A percentile compares a stretch with the other conserved stretches of the same genome.
Evolutionary conservation across 2,888 invertebrate species (phyloP).

Genomic region (Pomacea canaliculata): DNA sequence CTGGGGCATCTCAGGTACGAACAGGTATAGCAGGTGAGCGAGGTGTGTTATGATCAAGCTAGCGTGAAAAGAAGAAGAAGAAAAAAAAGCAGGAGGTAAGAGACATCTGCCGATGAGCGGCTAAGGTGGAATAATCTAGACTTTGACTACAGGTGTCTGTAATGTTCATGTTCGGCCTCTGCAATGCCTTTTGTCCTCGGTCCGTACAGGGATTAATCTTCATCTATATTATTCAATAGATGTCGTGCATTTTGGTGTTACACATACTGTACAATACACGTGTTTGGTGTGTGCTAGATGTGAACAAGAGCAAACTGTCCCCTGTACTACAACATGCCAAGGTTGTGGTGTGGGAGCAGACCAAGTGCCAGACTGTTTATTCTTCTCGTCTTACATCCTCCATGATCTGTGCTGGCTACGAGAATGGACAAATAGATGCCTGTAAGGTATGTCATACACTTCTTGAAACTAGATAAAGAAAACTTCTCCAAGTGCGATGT

Average conservation of each 20-base stretch:
- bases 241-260: too few relatives aligned
- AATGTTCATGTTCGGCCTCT: neutral
- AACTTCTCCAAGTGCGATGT: neutral
- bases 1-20: slow-evolving; percentile 46
- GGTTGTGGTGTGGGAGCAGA: slow-evolving; percentile 41
- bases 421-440: slow-evolving; percentile 47
- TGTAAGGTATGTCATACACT: slow-evolving; percentile 44
- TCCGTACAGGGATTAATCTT: too few relatives aligned
- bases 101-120: too few relatives aligned
- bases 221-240: too few relatives aligned
- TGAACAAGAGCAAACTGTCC: slow-evolving; percentile 28
- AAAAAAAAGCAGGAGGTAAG: too few relatives aligned
- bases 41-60: too few relatives aligned
- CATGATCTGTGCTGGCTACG: slow-evolving; percentile 59
- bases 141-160: neutral
- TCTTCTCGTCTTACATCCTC: slow-evolving; percentile 35
- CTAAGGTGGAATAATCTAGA: neutral
- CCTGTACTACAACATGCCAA: slow-evolving; percentile 49
- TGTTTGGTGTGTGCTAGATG: slow-evolving; percentile 2
- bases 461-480: neutral
- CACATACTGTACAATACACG: too few relatives aligned
- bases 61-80: too few relatives aligned
- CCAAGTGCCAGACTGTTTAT: slow-evolving; percentile 42
- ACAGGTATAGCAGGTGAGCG: neutral
- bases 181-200: neutral